Evolutionary conservation across 2,888 invertebrate genomes (phyloP), one percentile per base, ranked within the genome.

Genomic region (Pyrrhosoma nymphula): DNA sequence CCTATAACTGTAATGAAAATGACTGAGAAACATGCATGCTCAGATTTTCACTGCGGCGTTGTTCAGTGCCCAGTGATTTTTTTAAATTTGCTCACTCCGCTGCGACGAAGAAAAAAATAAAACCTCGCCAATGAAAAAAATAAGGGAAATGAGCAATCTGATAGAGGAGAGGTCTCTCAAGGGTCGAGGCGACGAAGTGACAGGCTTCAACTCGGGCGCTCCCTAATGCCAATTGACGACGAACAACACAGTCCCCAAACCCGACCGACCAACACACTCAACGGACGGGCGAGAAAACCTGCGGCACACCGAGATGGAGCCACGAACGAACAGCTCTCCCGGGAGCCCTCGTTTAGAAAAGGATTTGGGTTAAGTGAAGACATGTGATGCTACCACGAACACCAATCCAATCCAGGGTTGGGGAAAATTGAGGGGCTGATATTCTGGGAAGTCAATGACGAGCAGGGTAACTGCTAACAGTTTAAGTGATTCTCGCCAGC

Each of bases 351-450:
- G 82, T 35, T 82, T 35, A 82, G 35, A 82, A 82, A 20, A 14
- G 30, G 82, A 82, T 82, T 82, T 35, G 82, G 30, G 30, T 82
- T 82, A 82, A 82, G 35, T 82, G 82, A 82, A 35, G 82, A n/a
- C n/a, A 69, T n/a, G 69, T n/a, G 69, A 69, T 69, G n/a, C 26
- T 35, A 18, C 35, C 16, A 4, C 35, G 10, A 82, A 26, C 82
- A 16, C 30, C 8, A 16, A 35, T 4, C 69, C n/a, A 47, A 47
- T 47, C 47, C 0, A 14, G 30, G 35, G 16, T 82, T 23, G 1
- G 10, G 82, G 2, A 35, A 16, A 35, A 30, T 14, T 35, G 35
- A 35, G 30, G 35, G 8, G 82, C 12, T 16, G 23, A 82, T 26
- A 82, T 82, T 82, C 82, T 82, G n/a, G 35, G 82, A 82, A 82